Evolutionary conservation across 2,888 invertebrate species (phyloP).

Genomic region (Diarsia rubi): DNA sequence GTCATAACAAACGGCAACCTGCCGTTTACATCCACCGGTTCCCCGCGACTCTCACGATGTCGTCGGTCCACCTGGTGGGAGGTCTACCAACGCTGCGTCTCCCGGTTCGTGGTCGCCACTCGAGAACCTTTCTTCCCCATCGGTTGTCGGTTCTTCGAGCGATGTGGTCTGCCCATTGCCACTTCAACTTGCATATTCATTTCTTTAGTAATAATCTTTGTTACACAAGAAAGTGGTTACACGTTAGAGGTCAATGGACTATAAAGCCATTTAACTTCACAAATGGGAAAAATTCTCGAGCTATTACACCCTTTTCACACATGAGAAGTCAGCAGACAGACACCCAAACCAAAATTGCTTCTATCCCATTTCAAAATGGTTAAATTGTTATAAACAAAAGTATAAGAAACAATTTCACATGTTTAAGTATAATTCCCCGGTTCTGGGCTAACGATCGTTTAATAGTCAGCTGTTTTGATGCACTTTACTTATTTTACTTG

Average conservation of each 20-base stretch:
- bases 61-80: too few species aligned
- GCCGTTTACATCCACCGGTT: too few species aligned
- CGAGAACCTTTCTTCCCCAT: too few species aligned
- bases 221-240: too few species aligned
- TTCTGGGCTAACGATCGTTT: conserved; percentile 66
- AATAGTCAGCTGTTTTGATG: conserved; percentile 63
- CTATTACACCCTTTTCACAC: conserved; percentile 27
- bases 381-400: conserved; percentile 60
- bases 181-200: too few species aligned
- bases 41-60: too few species aligned
- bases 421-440: conserved; percentile 63
- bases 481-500: conserved; percentile 42
- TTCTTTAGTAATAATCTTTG: too few species aligned
- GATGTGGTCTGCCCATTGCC: too few species aligned
- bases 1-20: too few species aligned
- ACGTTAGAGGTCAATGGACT: background rate
- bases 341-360: conserved; percentile 45
- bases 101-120: too few species aligned
- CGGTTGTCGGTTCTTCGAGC: too few species aligned
- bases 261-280: background rate
- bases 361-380: conserved; percentile 45
- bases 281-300: background rate
- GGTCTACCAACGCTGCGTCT: too few species aligned
- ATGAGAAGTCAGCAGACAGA: conserved; percentile 29
- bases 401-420: conserved; percentile 65